Percentiles rank a stretch among this genome's conserved stretches.
phyloP scores from a whole-genome alignment of 2,113 vertebrate species.

The Platysternon megacephalum region DNA sequence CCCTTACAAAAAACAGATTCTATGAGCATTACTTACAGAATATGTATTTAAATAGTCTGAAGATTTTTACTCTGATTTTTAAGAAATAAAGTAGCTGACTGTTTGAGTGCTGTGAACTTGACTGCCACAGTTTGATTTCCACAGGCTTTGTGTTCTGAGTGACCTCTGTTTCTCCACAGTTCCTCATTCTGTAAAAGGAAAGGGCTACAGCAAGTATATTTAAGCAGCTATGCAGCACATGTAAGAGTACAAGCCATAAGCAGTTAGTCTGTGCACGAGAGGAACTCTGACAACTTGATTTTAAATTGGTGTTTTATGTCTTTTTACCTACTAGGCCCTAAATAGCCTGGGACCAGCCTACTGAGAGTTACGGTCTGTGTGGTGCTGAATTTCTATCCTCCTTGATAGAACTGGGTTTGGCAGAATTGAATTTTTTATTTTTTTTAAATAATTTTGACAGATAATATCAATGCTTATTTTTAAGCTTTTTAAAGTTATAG shows the following conservation, averaged over 20 bases:
- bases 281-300: too few relatives aligned
- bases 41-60: not conserved
- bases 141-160: not conserved
- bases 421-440: not conserved
- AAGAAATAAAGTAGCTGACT: not conserved
- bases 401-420: not conserved
- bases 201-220: not conserved
- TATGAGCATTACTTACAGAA: not conserved
- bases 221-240: too few relatives aligned
- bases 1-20: not conserved
- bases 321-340: not conserved
- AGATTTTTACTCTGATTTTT: not conserved
- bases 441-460: not conserved
- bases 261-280: too few relatives aligned
- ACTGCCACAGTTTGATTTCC: not conserved
- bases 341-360: too few relatives aligned
- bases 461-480: not conserved
- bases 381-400: not conserved
- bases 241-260: not conserved
- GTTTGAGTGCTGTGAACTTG: rapidly evolving
- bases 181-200: not conserved
- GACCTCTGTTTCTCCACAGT: not conserved
- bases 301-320: not conserved
- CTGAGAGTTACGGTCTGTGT: not conserved
- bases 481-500: not conserved